These are phyloP conservation scores for Chalcis sispes DNA, from an alignment of 2,888 invertebrate species.

Conservation along the genomic window DNA sequence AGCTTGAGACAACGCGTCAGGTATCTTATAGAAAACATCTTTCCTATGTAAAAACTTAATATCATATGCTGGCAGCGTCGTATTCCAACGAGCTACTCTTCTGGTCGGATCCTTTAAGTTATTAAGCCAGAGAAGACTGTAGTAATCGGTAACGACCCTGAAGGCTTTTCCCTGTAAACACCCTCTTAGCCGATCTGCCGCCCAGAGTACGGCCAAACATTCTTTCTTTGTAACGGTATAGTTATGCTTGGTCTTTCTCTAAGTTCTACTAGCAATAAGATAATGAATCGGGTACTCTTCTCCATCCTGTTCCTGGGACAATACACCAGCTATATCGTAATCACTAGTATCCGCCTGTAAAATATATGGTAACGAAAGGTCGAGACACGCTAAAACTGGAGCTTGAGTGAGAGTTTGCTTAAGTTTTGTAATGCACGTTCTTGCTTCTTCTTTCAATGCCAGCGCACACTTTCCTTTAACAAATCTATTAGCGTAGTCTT, in stretches of 20 bases:
- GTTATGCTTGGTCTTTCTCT: constrained; percentile 15
- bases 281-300: constrained; percentile 17
- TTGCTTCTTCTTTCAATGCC: constrained; percentile 46
- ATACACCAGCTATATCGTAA: background rate
- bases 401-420: constrained; percentile 44
- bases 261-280: constrained; percentile 53
- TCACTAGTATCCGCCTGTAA: constrained; percentile 17
- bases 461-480: constrained; percentile 48
- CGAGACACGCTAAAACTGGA: constrained; percentile 58
- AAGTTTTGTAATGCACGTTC: constrained; percentile 32
- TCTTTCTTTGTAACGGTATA: constrained; percentile 46
- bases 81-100: constrained; percentile 1
- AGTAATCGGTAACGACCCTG: constrained; percentile 60
- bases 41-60: background rate
- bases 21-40: background rate
- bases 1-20: too few species aligned
- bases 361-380: constrained; percentile 47
- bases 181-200: constrained; percentile 21
- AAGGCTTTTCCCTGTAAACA: constrained; percentile 54
- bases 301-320: constrained; percentile 2
- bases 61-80: background rate
- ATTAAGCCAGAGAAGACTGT: constrained; percentile 49
- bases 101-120: constrained; percentile 18
- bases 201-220: constrained; percentile 52
- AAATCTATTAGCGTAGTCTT: constrained; percentile 27